Evolutionary conservation across 64 coral and sea anemone species (phyloP), one percentile per base, ranked within the genome.

Genomic region (Acropora yongei): DNA sequence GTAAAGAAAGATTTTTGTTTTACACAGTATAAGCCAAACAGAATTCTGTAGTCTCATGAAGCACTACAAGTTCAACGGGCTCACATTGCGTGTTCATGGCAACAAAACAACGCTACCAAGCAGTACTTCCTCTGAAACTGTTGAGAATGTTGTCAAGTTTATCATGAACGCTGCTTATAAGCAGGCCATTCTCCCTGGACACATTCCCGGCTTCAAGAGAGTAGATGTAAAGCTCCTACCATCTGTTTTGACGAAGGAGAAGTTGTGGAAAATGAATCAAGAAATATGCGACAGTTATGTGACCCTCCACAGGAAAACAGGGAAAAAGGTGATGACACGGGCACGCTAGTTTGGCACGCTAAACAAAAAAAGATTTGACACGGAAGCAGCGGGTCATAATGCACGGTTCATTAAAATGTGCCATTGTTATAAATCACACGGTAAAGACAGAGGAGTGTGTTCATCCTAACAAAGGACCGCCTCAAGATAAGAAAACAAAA

Each of bases 181-280:
- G 5, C 89, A 91, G 61, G 89, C 89, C n/a, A 2, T 93, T 41
- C 66, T 80, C 12, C 91, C 91, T 57, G 91, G 91, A 43, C 76
- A 83, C 12, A 82, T 80, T 80, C 84, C 91, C 12, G 91, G 91
- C 10, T 93, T 93, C 47, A 93, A 93, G 41, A 87, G 84, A 18
- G 65, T 87, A 19, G 83, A 93, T 61, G 83, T 93, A 3, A 87
- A 80, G n/a, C 83, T 93, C 19, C 65, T 93, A 43, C 83, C 83
- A 39, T 87, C 91, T 72, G n/a, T 43, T 1, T 74, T 92, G 14
- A 78, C 90, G 17, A 92, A 86, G n/a, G 72, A 75, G 43, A 84
- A 39, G 18, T 18, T 92, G 1, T 92, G 90, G 90, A 92, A 76
- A 86, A 46, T 10, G 41, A 84, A 91, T 20, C 8, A 2, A 65